Percentiles rank a stretch among this genome's conserved stretches.
phyloP scores from a whole-genome alignment of 1,140 invertebrate species.

The Liolophura sinensis region DNA sequence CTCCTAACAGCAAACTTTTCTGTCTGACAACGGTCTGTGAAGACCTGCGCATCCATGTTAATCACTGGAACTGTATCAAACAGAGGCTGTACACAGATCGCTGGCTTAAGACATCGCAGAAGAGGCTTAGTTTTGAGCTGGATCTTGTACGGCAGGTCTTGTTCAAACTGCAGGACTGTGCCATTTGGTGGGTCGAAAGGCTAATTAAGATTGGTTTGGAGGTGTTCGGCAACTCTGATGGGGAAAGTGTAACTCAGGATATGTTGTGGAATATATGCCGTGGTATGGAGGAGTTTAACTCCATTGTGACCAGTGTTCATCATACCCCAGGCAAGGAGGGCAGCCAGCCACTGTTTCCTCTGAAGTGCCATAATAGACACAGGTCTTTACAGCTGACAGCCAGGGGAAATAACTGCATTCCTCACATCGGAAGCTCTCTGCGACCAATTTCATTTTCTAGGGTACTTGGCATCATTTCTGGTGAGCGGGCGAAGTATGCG shows the following conservation, averaged over 20 bases:
- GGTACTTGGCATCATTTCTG: slow-evolving; percentile 48
- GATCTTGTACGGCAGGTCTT: slow-evolving; percentile 37
- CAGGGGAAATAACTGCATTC: slow-evolving; percentile 22
- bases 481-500: slow-evolving; percentile 51
- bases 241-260: slow-evolving; percentile 43
- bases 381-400: too few relatives aligned
- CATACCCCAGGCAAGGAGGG: slow-evolving; percentile 14
- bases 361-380: too few relatives aligned
- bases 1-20: slow-evolving; percentile 49
- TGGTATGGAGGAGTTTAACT: slow-evolving; percentile 56
- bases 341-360: slow-evolving; percentile 3
- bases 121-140: slow-evolving; percentile 41
- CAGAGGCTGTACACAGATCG: slow-evolving; percentile 46
- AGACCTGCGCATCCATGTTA: slow-evolving; percentile 51
- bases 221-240: slow-evolving; percentile 53
- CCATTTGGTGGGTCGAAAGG: slow-evolving; percentile 53
- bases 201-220: slow-evolving; percentile 52
- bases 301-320: slow-evolving; percentile 29
- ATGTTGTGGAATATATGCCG: slow-evolving; percentile 53
- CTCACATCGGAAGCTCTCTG: slow-evolving; percentile 33
- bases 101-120: slow-evolving; percentile 43
- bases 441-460: slow-evolving; percentile 47
- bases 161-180: slow-evolving; percentile 32
- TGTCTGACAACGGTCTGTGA: slow-evolving; percentile 53
- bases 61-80: slow-evolving; percentile 55